Percentiles rank a stretch among this genome's conserved stretches.
Evolutionary conservation across 2,113 vertebrate genomes (phyloP).

Genomic region (Cavia porcellus): DNA sequence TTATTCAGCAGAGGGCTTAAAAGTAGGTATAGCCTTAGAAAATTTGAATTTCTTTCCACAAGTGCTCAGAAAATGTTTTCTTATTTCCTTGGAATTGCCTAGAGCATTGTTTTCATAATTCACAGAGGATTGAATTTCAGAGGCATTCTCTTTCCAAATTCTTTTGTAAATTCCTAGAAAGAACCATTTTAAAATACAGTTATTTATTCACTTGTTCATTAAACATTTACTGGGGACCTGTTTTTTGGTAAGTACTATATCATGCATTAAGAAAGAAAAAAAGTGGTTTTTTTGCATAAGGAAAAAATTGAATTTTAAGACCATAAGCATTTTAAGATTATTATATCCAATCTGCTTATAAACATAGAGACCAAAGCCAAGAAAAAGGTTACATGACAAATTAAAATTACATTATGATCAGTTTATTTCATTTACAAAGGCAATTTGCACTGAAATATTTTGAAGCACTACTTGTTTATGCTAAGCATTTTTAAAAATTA

Average conservation of each 20-base stretch:
- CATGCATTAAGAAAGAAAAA: neutral
- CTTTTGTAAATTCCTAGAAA: slow-evolving; percentile 60
- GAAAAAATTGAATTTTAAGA: slow-evolving; percentile 1
- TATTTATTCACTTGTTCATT: slow-evolving; percentile 14
- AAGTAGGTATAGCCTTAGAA: neutral
- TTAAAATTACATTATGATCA: slow-evolving; percentile 20
- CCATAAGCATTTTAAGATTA: neutral
- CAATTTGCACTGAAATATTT: neutral
- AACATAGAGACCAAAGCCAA: slow-evolving; percentile 47
- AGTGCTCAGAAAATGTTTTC: slow-evolving; percentile 33
- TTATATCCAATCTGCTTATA: neutral
- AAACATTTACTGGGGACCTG: neutral
- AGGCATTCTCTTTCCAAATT: slow-evolving; percentile 12
- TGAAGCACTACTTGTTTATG: slow-evolving; percentile 47
- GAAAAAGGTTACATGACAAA: neutral
- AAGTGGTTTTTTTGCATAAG: neutral
- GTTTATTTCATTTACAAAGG: neutral
- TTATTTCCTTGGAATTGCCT: slow-evolving; percentile 45
- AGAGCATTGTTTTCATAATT: slow-evolving; percentile 38
- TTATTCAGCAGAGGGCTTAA: neutral
- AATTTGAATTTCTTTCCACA: neutral
- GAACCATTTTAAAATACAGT: slow-evolving; percentile 1
- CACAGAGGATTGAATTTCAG: slow-evolving; percentile 46
- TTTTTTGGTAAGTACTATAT: neutral
- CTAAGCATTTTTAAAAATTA: slow-evolving; percentile 39